These are phyloP conservation scores for Casuarius casuarius DNA, from an alignment of 2,113 vertebrate species.

Conservation along the genomic window DNA sequence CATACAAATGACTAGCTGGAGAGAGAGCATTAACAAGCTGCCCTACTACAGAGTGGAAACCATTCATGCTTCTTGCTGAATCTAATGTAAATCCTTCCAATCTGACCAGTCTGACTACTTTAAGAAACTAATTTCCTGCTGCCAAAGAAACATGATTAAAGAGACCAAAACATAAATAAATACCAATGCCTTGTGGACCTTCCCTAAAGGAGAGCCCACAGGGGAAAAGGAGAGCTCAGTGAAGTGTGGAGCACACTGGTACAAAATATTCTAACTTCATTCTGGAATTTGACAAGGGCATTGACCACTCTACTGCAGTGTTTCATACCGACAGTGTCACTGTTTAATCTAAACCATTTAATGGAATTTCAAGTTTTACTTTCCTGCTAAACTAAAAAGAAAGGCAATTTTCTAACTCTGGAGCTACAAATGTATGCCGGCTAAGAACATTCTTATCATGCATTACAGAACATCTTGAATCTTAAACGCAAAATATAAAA, in stretches of 20 bases:
- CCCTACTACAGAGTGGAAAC: not conserved
- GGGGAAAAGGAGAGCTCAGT: not conserved
- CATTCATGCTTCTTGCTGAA: not conserved
- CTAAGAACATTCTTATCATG: not conserved
- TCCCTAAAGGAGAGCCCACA: not conserved
- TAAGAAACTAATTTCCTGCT: slow-evolving; percentile 14
- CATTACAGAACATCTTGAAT: not conserved
- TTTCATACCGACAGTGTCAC: not conserved
- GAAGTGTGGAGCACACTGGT: not conserved
- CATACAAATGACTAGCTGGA: not conserved
- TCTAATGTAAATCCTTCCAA: not conserved
- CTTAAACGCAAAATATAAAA: not conserved
- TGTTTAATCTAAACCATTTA: not conserved
- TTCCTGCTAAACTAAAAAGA: not conserved
- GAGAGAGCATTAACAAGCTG: not conserved
- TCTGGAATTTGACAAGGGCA: not conserved
- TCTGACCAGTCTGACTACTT: not conserved
- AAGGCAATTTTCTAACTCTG: not conserved
- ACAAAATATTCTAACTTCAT: not conserved
- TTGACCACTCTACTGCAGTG: fast-evolving
- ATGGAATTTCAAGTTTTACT: not conserved
- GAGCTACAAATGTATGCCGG: not conserved
- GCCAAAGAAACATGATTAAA: not conserved
- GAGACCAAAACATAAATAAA: not conserved
- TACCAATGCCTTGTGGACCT: not conserved